These are phyloP conservation scores for Tor tambroides DNA, from an alignment of 2,113 vertebrate genomes.

Conservation along the genomic window DNA sequence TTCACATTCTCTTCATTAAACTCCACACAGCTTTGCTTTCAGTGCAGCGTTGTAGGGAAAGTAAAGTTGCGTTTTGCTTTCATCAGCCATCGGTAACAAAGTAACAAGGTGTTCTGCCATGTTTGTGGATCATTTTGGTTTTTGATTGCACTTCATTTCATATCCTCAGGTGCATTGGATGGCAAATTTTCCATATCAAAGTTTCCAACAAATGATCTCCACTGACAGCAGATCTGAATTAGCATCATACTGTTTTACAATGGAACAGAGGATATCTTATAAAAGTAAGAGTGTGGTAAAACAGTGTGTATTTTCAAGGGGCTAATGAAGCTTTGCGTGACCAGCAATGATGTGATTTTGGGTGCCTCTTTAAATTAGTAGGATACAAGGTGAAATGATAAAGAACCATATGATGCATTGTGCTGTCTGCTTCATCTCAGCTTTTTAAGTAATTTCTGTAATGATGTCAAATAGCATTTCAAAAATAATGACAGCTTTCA, in stretches of 20 bases:
- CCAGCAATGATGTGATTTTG: not conserved
- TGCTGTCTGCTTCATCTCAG: not conserved
- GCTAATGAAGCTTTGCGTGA: not conserved
- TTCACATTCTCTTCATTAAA: constrained; percentile 37
- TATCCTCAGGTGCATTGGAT: not conserved
- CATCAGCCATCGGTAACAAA: not conserved
- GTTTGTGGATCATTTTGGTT: constrained; percentile 11
- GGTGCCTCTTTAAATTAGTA: not conserved
- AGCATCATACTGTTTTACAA: not conserved
- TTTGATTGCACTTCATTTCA: not conserved
- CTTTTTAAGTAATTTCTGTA: not conserved
- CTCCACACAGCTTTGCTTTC: constrained; percentile 26
- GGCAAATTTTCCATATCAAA: not conserved
- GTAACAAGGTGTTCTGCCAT: not conserved
- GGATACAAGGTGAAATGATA: not conserved
- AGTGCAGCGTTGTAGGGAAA: constrained; percentile 14
- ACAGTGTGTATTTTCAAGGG: not conserved
- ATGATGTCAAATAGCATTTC: not conserved
- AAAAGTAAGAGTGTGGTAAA: not conserved
- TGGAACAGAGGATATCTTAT: not conserved
- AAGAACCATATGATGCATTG: not conserved
- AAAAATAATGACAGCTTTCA: too few species aligned
- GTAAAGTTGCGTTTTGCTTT: constrained; percentile 3
- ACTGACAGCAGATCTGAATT: not conserved
- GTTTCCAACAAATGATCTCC: not conserved